Percentiles rank a stretch among this genome's conserved stretches.
Evolutionary conservation across 2,113 vertebrate species (phyloP).

Genomic region (Picathartes gymnocephalus): DNA sequence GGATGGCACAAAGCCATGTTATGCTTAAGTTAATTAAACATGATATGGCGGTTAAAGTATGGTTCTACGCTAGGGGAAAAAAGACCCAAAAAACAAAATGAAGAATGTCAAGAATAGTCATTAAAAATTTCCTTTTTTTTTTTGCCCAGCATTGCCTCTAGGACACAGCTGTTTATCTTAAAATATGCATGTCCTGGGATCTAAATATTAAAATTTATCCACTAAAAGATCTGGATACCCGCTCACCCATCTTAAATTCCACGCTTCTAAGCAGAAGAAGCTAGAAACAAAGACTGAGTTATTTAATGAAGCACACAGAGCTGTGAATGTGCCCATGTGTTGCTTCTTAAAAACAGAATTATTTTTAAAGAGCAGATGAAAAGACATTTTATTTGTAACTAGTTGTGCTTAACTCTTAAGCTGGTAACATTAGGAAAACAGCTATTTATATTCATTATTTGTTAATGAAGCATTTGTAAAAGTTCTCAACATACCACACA

Average conservation of each 20-base stretch:
- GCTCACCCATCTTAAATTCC: neutral
- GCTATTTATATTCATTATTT: neutral
- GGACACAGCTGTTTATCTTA: neutral
- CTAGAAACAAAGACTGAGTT: neutral
- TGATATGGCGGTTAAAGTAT: neutral
- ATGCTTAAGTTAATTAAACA: neutral
- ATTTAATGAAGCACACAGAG: neutral
- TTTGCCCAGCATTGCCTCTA: neutral
- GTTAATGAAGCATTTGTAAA: neutral
- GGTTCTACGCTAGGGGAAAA: neutral
- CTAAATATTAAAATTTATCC: neutral
- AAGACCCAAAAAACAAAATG: neutral
- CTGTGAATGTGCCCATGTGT: neutral
- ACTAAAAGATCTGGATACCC: neutral
- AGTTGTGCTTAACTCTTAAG: constrained; percentile 34
- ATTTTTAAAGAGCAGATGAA: neutral
- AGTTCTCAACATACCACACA: neutral
- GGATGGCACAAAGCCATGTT: constrained; percentile 9
- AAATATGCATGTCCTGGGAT: neutral
- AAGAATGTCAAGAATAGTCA: neutral
- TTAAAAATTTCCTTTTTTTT: neutral
- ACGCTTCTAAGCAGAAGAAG: neutral
- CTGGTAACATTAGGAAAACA: neutral
- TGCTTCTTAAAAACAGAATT: neutral
- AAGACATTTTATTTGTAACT: neutral